Conservation (phyloP, 2,888 invertebrate species). For the Synanthedon vespiformis region DNA sequence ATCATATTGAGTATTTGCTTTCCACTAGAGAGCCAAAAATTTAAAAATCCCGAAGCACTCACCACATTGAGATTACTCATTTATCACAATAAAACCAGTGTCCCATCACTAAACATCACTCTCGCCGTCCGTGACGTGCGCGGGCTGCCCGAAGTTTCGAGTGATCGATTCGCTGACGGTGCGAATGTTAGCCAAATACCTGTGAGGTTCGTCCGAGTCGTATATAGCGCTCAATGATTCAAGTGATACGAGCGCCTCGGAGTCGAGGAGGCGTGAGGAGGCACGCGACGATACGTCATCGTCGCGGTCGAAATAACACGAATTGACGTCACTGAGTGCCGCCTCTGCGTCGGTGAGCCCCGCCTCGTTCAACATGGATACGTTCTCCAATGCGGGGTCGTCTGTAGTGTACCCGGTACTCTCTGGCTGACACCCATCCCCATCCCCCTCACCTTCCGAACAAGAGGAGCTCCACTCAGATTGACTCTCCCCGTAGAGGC, state of each 20-base stretch:
- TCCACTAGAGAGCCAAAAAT: conserved; percentile 45
- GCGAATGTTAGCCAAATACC: conserved; percentile 79
- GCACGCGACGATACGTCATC: conserved; percentile 87
- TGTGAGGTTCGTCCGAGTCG: conserved; percentile 76
- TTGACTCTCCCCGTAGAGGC: conserved; percentile 75
- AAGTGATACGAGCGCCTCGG: conserved; percentile 80
- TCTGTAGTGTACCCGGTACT: conserved; percentile 90
- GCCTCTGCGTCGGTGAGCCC: conserved; percentile 90
- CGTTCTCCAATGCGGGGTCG: conserved; percentile 87
- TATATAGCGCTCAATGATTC: conserved; percentile 88
- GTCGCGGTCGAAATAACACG: conserved; percentile 79
- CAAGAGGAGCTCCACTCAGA: conserved; percentile 83
- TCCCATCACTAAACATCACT: conserved; percentile 70
- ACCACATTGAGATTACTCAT: conserved; percentile 28
- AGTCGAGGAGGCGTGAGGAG: conserved; percentile 83
- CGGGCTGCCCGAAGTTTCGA: conserved; percentile 79
- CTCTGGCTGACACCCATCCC: conserved; percentile 66
- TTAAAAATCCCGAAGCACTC: conserved; percentile 14
- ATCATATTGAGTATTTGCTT: conserved; percentile 40
- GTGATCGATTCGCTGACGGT: conserved; percentile 83
- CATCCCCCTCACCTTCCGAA: conserved; percentile 64
- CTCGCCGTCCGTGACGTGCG: conserved; percentile 74
- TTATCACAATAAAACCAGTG: conserved; percentile 26
- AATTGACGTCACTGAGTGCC: conserved; percentile 88
- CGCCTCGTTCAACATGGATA: conserved; percentile 86